These are phyloP conservation scores for Chelmon rostratus DNA, from an alignment of 2,797 vertebrate species.

Conservation along the genomic window DNA sequence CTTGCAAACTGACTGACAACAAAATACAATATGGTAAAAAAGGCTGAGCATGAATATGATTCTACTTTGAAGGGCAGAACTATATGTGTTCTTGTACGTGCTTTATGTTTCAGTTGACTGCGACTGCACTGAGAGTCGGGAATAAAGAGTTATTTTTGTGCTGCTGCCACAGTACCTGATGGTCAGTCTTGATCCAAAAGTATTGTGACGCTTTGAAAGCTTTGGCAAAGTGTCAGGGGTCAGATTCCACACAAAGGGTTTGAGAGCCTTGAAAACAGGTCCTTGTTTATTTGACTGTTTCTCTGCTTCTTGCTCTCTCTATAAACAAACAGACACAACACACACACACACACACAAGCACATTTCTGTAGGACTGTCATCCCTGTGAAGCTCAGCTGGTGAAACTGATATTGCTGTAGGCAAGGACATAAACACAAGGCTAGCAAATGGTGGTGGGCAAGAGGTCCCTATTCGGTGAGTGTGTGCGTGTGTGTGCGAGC, in stretches of 20 bases:
- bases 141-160: conserved; percentile 25
- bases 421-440: conserved; percentile 63
- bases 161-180: conserved; percentile 15
- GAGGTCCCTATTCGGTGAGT: conserved; percentile 12
- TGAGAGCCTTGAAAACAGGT: conserved; percentile 63
- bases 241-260: conserved; percentile 54
- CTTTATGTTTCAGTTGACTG: conserved; percentile 9
- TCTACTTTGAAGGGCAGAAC: background rate
- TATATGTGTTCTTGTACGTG: background rate
- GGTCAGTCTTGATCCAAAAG: conserved; percentile 56
- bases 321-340: conserved; percentile 15
- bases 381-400: conserved; percentile 56
- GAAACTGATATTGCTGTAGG: conserved; percentile 55
- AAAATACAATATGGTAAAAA: background rate
- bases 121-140: background rate
- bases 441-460: conserved; percentile 34
- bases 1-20: background rate
- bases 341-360: conserved; percentile 14
- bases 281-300: conserved; percentile 65
- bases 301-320: conserved; percentile 32
- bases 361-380: conserved; percentile 49
- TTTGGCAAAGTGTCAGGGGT: conserved; percentile 47
- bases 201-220: conserved; percentile 54
- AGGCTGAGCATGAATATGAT: background rate
- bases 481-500: background rate